phyloP scores from a whole-genome alignment of 2,888 invertebrate genomes.

The Liopterus haemorrhoidalis region DNA sequence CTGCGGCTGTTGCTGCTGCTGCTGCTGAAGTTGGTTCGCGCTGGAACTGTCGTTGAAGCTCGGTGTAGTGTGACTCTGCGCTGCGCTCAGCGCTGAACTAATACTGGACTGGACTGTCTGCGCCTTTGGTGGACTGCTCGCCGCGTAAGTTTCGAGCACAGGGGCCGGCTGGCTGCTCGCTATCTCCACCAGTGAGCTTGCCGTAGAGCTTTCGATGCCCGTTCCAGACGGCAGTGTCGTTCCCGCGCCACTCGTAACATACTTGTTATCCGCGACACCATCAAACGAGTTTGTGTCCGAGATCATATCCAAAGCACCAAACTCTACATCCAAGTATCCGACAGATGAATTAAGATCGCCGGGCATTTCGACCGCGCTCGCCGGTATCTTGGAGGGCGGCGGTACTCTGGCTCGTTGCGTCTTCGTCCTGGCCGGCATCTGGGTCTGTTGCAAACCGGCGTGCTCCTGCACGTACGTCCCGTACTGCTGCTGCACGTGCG shows the following conservation, averaged over 20 bases:
- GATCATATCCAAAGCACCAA: conserved; percentile 79
- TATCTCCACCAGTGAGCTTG: conserved; percentile 39
- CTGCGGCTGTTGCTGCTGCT: too few relatives aligned
- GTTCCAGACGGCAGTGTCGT: conserved; percentile 39
- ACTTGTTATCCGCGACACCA: conserved; percentile 46
- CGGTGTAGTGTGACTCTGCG: background rate
- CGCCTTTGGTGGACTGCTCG: conserved; percentile 39
- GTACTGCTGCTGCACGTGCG: conserved; percentile 20
- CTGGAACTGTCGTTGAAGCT: too few relatives aligned
- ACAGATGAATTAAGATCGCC: conserved; percentile 73
- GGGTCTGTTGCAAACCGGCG: conserved; percentile 33
- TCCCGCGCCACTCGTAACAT: conserved; percentile 41
- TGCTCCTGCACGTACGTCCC: conserved; percentile 18
- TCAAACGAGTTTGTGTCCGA: conserved; percentile 51
- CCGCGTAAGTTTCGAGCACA: conserved; percentile 43
- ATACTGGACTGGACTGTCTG: conserved; percentile 44
- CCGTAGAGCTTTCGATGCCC: conserved; percentile 42
- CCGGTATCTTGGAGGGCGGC: conserved; percentile 87
- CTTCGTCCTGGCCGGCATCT: conserved; percentile 52
- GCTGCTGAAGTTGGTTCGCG: too few relatives aligned
- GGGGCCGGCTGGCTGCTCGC: conserved; percentile 48
- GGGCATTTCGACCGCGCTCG: conserved; percentile 95
- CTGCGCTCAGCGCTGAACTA: conserved; percentile 44
- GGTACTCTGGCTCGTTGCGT: conserved; percentile 69
- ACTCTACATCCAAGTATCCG: conserved; percentile 80